phyloP scores from a whole-genome alignment of 2,113 vertebrate species.

The Atrichornis clamosus region DNA sequence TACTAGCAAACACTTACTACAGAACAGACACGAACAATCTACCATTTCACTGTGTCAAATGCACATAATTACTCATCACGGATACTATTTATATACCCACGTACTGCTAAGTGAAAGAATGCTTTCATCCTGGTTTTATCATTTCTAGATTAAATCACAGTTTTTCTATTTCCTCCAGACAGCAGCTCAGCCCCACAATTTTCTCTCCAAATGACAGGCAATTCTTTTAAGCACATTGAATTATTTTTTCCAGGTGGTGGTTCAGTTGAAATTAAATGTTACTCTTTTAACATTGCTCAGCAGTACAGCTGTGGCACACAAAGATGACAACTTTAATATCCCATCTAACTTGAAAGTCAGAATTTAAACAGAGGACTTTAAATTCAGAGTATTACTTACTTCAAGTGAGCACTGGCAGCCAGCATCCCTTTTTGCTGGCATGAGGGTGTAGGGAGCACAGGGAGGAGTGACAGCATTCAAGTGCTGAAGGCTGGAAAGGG shows the following conservation, averaged over 20 bases:
- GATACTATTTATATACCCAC: conserved; percentile 36
- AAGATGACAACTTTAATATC: not conserved
- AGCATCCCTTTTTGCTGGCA: accelerated
- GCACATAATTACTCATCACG: not conserved
- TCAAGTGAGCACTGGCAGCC: not conserved
- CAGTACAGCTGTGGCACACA: not conserved
- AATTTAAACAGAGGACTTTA: not conserved
- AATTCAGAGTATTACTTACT: not conserved
- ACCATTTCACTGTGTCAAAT: conserved; percentile 8
- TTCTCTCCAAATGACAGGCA: conserved; percentile 50
- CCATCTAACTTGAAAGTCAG: not conserved
- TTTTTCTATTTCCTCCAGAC: conserved; percentile 37
- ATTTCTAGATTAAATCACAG: conserved; percentile 46
- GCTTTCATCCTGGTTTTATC: conserved; percentile 50
- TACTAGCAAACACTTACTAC: not conserved
- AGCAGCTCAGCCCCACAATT: conserved; percentile 47
- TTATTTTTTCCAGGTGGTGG: conserved; percentile 57
- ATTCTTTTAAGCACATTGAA: conserved; percentile 29
- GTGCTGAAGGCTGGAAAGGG: not conserved
- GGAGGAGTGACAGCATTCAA: accelerated
- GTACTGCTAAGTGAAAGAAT: conserved; percentile 43
- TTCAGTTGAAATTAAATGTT: conserved; percentile 34
- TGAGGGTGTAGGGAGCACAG: accelerated
- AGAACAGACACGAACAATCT: conserved; percentile 1
- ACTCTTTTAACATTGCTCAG: not conserved